These are phyloP conservation scores for Helostoma temminkii DNA, from an alignment of 2,797 vertebrate genomes.

Conservation along the genomic window DNA sequence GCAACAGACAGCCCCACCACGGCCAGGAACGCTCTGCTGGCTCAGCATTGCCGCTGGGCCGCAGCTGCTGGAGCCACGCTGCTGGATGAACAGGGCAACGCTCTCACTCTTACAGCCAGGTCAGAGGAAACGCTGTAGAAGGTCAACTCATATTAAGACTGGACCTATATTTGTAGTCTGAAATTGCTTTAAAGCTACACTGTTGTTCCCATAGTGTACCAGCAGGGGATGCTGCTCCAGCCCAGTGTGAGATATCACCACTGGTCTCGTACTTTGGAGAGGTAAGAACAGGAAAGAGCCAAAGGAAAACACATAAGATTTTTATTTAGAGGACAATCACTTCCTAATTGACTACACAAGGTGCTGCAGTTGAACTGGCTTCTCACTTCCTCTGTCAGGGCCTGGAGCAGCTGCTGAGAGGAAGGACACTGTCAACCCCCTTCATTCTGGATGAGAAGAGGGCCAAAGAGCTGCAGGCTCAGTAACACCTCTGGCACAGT, in stretches of 20 bases:
- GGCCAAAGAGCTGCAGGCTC: conserved; percentile 58
- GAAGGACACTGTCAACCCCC: conserved; percentile 82
- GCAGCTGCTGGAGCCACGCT: conserved; percentile 86
- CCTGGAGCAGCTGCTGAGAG: conserved; percentile 86
- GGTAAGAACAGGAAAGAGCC: conserved; percentile 81
- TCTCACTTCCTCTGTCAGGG: conserved; percentile 77
- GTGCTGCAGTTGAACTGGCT: background rate
- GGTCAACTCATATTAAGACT: too few species aligned
- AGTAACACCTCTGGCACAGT: conserved; percentile 12
- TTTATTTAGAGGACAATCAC: background rate
- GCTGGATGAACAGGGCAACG: conserved; percentile 76
- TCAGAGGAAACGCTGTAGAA: conserved; percentile 62
- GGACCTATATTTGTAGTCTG: background rate
- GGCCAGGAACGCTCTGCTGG: conserved; percentile 85
- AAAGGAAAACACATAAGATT: background rate
- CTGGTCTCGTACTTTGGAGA: conserved; percentile 96
- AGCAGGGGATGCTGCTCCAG: conserved; percentile 72
- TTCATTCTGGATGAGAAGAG: conserved; percentile 84
- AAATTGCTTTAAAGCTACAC: too few species aligned
- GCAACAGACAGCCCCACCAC: conserved; percentile 87
- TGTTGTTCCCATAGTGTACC: conserved; percentile 73
- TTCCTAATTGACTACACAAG: background rate
- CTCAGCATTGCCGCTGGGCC: conserved; percentile 92
- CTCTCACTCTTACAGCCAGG: conserved; percentile 74
- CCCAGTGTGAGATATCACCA: conserved; percentile 92